Evolutionary conservation across 2,113 vertebrate species (phyloP).

Genomic region (Crotophaga sulcirostris): DNA sequence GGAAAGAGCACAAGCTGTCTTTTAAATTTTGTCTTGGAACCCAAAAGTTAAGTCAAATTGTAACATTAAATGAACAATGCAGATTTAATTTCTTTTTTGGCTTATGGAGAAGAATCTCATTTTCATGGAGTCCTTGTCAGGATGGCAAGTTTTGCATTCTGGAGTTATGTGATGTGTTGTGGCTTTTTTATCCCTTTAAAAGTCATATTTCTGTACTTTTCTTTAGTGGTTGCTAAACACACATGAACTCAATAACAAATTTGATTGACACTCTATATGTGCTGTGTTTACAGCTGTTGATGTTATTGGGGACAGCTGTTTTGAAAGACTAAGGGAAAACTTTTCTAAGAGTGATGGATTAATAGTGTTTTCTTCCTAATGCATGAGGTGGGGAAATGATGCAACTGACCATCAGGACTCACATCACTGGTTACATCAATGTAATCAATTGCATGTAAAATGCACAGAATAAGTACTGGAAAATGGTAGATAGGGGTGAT

Average conservation of each 20-base stretch:
- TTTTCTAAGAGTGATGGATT: neutral
- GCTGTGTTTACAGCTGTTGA: conserved; percentile 29
- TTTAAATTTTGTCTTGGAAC: neutral
- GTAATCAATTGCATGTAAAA: neutral
- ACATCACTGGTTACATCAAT: neutral
- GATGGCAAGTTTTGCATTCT: neutral
- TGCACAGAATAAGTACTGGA: neutral
- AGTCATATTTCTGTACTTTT: neutral
- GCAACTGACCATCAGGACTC: neutral
- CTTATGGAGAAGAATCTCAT: neutral
- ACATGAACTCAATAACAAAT: neutral
- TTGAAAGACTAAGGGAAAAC: neutral
- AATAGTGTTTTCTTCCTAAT: neutral
- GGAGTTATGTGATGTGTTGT: neutral
- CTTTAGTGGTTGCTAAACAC: neutral
- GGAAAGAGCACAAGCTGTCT: neutral
- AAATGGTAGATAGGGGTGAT: neutral
- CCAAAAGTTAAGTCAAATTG: neutral
- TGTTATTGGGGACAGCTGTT: neutral
- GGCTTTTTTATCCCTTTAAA: neutral
- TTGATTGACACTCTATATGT: neutral
- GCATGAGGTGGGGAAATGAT: neutral
- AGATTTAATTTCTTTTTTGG: neutral
- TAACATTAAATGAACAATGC: neutral
- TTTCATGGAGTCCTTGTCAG: neutral